Evolutionary conservation across 2,113 vertebrate genomes (phyloP), one percentile per base, ranked within the genome.

Genomic region (Crypturellus undulatus): DNA sequence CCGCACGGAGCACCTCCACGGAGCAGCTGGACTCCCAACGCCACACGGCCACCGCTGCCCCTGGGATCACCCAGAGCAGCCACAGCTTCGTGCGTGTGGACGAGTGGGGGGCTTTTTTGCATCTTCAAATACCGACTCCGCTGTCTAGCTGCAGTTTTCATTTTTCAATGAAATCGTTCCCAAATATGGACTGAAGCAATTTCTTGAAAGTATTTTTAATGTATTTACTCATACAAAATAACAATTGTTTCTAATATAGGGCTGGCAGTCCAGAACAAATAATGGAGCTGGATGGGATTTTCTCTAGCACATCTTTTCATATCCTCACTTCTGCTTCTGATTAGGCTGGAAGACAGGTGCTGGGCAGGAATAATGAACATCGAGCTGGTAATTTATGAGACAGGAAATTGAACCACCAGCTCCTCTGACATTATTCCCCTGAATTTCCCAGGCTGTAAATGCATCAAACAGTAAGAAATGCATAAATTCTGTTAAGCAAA

Each of bases 391-490:
- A 93, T 89, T 85, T 92, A 83, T 83, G 92, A 94, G 96, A 97
- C 95, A 97, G 97, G 93, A 98, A 98, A 97, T 90, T 92, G 96
- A 96, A 97, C 84, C 85, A 84, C 84, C 84, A 80, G 45, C 90
- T 54, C 80, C 89, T 89, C 19, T 4, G 30, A 84, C 94, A 91
- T 96, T 94, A 94, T 97, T 93, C 91, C 88, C 81, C 76, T 24
- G 79, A 75, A 81, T 95, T 90, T 93, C 84, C 69, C 77, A 93
- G 94, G 86, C 86, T 87, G 58, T 83, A 96, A 96, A 93, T 93
- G 92, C 84, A 96, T 95, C 87, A 89, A 93, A 87, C 34, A 77
- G 56, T 79, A 93, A 91, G 80, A 73, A 94, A 92, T 84, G 40
- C 76, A 92, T 71, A 79, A 93, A 90, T 72, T 82, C 86, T 91